Conservation (phyloP, 1,140 invertebrate species). For the Aphidius gifuensis region DNA sequence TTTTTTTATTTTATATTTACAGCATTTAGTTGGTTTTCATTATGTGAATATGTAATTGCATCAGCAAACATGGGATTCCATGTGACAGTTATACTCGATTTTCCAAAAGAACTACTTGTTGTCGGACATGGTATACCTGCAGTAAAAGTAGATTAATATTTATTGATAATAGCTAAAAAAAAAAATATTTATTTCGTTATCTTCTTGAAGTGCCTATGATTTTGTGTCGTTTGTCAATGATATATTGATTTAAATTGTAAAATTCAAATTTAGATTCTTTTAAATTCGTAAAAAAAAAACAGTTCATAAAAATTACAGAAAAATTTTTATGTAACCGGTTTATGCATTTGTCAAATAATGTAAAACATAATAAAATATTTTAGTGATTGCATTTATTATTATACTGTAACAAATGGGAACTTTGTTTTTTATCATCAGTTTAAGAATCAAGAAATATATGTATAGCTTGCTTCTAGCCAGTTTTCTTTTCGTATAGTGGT, state of each 20-base stretch:
- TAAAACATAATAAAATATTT: slow-evolving; percentile 22
- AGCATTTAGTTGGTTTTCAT: slow-evolving; percentile 92
- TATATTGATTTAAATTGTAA: no score
- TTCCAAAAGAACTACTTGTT: slow-evolving; percentile 75
- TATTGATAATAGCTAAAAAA: neutral
- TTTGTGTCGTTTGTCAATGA: no score
- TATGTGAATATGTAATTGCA: slow-evolving; percentile 88
- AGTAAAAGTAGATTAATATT: slow-evolving; percentile 46
- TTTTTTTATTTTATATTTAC: slow-evolving; percentile 43
- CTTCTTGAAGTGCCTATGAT: no score
- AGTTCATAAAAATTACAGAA: no score
- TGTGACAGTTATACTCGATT: slow-evolving; percentile 80
- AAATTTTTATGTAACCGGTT: slow-evolving; percentile 14
- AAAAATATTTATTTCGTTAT: no score
- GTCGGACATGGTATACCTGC: slow-evolving; percentile 61
- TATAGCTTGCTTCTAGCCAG: no score
- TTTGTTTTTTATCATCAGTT: no score
- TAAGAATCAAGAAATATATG: no score
- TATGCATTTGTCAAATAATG: slow-evolving; percentile 20
- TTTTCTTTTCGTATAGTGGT: slow-evolving; percentile 10
- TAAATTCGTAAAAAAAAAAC: neutral
- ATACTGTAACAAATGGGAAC: no score
- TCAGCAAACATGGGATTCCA: slow-evolving; percentile 90
- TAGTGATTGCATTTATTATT: neutral
- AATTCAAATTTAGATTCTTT: no score